Percentiles rank a stretch among this genome's conserved stretches.
phyloP scores from a whole-genome alignment of 1,140 invertebrate species.

The Alviniconcha marisindica region DNA sequence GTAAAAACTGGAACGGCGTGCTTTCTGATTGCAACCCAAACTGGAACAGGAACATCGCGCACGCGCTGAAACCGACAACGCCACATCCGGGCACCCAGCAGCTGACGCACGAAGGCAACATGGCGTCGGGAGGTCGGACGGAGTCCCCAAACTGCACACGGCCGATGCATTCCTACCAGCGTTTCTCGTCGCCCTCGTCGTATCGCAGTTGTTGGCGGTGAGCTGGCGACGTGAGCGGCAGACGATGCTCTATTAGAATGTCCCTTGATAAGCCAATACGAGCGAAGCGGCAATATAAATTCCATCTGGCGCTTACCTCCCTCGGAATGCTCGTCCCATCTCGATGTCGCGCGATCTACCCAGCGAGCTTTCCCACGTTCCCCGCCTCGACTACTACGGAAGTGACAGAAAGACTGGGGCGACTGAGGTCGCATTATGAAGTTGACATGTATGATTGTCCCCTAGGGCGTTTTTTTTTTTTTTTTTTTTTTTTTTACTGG shows the following conservation, averaged over 20 bases:
- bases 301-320: conserved; percentile 14
- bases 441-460: neutral
- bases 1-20: too few relatives aligned
- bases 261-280: conserved; percentile 3
- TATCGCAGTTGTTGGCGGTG: conserved; percentile 11
- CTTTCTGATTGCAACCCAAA: neutral
- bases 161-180: neutral
- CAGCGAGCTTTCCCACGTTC: conserved; percentile 7
- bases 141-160: too few relatives aligned
- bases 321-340: neutral
- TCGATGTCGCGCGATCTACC: neutral
- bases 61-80: neutral
- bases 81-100: neutral
- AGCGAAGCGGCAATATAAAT: neutral
- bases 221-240: conserved; percentile 11
- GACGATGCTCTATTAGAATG: conserved; percentile 29
- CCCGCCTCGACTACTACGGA: neutral
- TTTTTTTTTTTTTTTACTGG: neutral
- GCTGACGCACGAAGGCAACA: neutral
- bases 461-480: neutral
- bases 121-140: too few relatives aligned
- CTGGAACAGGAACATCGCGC: neutral
- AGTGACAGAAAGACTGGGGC: neutral
- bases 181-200: neutral
- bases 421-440: neutral